Evolutionary conservation across 2,797 vertebrate genomes (phyloP), one percentile per base, ranked within the genome.

Genomic region (Borostomias antarcticus): DNA sequence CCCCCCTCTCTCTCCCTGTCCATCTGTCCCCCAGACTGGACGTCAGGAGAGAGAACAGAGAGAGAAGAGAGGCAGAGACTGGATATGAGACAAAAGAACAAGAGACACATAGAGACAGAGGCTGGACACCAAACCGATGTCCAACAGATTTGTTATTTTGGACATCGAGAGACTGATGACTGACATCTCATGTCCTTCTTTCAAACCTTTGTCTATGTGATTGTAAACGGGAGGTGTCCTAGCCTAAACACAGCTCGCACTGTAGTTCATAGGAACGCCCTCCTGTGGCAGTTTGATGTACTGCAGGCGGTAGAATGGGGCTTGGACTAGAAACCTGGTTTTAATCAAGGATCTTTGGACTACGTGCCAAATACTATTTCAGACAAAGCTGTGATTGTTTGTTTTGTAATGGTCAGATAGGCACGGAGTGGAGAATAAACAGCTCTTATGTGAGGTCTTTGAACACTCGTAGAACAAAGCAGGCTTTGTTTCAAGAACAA

Each of bases 21-120:
- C 85, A 89, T 89, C 88, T 88, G 86, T 86, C 89, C 79, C 78
- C 69, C 84, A 75, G n/a, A n/a, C n/a, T 58, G 82, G 86, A 86
- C 85, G 84, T 83, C 84, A 81, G 64, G 71, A 80, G 72, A 81
- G 60, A 76, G 70, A 66, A 35, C 63, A 66, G 65, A 47, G 77
- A 75, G 68, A 19, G 32, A 23, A 37, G 67, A 72, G 75, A 67
- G 58, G 66, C 69, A 52, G 61, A 33, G 29, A 63, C 48, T 5
- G 32, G 28, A 4, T 35, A n/a, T 4, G 26, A 40, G 56, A 59
- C 11, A 51, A 45, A 59, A 23, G 23, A 9, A 35, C 26, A 52
- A n/a, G 5, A 35, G 65, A 37, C 32, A 52, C 21, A 52, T 11
- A 51, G 30, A 50, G 43, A 26, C 10, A 35, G 45, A 48, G 45